Conservation (phyloP, 2,888 invertebrate species). For the Norana najaformis region DNA sequence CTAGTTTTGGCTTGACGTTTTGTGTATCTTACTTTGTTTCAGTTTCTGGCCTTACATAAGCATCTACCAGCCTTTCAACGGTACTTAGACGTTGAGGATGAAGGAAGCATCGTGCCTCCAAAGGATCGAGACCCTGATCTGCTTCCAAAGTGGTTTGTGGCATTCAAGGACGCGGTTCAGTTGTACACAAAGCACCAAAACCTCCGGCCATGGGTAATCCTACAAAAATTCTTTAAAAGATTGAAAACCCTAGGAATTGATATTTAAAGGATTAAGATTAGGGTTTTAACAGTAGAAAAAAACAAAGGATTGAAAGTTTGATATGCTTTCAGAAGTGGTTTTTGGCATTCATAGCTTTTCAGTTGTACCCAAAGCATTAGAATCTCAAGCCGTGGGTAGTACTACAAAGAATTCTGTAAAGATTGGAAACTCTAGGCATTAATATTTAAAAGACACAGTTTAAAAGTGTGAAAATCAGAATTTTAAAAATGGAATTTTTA, state of each 20-base stretch:
- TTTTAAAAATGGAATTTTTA: too few relatives aligned
- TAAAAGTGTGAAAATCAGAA: too few relatives aligned
- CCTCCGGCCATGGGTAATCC: neutral
- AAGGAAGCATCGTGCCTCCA: constrained; percentile 35
- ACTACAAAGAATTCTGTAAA: too few relatives aligned
- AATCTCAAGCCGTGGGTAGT: too few relatives aligned
- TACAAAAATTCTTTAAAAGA: neutral
- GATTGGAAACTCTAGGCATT: too few relatives aligned
- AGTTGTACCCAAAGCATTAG: too few relatives aligned
- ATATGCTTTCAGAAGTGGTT: too few relatives aligned
- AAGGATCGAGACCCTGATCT: constrained; percentile 34
- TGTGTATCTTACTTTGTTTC: neutral
- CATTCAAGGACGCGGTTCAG: constrained; percentile 8
- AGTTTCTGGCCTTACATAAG: constrained; percentile 33
- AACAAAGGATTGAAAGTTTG: too few relatives aligned
- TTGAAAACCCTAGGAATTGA: neutral
- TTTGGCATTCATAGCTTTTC: too few relatives aligned
- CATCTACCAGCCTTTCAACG: constrained; percentile 38
- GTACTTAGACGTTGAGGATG: constrained; percentile 33
- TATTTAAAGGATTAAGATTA: neutral
- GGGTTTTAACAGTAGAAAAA: neutral
- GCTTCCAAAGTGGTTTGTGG: constrained; percentile 42
- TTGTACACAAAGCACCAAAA: neutral
- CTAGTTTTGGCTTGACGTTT: neutral
- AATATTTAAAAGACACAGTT: too few relatives aligned